A percentile compares a stretch with the other conserved stretches of the same genome.
Conservation (phyloP, 2,797 vertebrate species). For the Pagetopsis macropterus region DNA sequence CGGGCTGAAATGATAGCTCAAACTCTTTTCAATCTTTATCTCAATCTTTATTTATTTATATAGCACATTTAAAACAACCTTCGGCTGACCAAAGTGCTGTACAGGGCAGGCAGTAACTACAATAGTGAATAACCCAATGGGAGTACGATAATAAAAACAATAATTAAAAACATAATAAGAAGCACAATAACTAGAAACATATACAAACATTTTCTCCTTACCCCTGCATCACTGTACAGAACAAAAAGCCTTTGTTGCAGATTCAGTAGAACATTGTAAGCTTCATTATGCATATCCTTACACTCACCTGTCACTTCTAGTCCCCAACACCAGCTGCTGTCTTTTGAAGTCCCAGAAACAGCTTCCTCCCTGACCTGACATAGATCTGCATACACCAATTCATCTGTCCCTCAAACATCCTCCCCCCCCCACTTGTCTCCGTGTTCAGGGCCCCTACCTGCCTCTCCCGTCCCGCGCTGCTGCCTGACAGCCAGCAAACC, state of each 20-base stretch:
- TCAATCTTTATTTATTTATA: too few relatives aligned
- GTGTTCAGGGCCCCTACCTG: slow-evolving; percentile 33
- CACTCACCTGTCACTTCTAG: slow-evolving; percentile 9
- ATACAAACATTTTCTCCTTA: neutral
- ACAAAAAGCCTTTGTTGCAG: neutral
- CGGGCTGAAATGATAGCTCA: neutral
- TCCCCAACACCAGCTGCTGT: slow-evolving; percentile 21
- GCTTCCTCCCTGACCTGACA: slow-evolving; percentile 39
- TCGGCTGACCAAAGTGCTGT: too few relatives aligned
- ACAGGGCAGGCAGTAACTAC: too few relatives aligned
- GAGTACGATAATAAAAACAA: too few relatives aligned
- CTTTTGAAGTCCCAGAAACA: slow-evolving; percentile 13
- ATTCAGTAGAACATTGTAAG: slow-evolving; percentile 6
- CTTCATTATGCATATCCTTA: slow-evolving; percentile 13
- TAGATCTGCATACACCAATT: slow-evolving; percentile 41
- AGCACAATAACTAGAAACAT: too few relatives aligned
- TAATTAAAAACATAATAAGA: too few relatives aligned
- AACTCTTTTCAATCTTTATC: too few relatives aligned
- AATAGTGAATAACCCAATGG: too few relatives aligned
- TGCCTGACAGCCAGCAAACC: slow-evolving; percentile 75
- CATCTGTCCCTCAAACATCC: slow-evolving; percentile 23
- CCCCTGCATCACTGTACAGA: neutral
- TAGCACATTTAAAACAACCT: too few relatives aligned
- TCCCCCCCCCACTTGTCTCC: slow-evolving; percentile 12
- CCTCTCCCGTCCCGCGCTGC: slow-evolving; percentile 52